Percentiles rank a stretch among this genome's conserved stretches.
Evolutionary conservation across 2,888 invertebrate species (phyloP).

Genomic region (Limnephilus auricula): DNA sequence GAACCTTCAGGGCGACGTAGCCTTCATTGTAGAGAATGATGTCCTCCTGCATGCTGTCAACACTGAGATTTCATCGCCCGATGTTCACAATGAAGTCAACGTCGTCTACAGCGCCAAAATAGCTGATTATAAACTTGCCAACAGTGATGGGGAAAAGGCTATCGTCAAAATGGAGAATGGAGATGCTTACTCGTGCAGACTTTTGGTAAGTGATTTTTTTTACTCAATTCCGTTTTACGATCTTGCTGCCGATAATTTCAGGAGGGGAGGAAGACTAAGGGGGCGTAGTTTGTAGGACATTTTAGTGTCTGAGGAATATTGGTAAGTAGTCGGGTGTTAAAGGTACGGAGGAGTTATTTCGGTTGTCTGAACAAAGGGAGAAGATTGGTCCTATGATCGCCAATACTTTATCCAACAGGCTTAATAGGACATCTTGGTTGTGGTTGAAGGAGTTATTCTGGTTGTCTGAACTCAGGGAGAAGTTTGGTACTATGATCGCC

Average conservation of each 20-base stretch:
- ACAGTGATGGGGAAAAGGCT: conserved; percentile 69
- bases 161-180: conserved; percentile 82
- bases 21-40: conserved; percentile 97
- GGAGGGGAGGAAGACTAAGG: too few relatives aligned
- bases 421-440: too few relatives aligned
- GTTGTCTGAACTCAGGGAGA: background rate
- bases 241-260: background rate
- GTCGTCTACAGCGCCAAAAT: conserved; percentile 85
- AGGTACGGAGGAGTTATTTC: background rate
- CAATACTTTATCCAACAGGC: background rate
- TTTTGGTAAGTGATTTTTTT: conserved; percentile 82
- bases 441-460: background rate
- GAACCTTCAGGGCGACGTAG: conserved; percentile 84
- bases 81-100: conserved; percentile 78
- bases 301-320: background rate
- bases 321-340: background rate
- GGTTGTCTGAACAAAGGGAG: background rate
- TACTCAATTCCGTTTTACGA: conserved; percentile 20
- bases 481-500: too few relatives aligned
- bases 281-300: background rate
- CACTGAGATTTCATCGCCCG: conserved; percentile 75
- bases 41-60: conserved; percentile 87
- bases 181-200: conserved; percentile 79
- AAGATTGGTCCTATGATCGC: background rate
- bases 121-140: conserved; percentile 79